Evolutionary conservation across 2,113 vertebrate genomes (phyloP).

Genomic region (Nannobrachium achirus): DNA sequence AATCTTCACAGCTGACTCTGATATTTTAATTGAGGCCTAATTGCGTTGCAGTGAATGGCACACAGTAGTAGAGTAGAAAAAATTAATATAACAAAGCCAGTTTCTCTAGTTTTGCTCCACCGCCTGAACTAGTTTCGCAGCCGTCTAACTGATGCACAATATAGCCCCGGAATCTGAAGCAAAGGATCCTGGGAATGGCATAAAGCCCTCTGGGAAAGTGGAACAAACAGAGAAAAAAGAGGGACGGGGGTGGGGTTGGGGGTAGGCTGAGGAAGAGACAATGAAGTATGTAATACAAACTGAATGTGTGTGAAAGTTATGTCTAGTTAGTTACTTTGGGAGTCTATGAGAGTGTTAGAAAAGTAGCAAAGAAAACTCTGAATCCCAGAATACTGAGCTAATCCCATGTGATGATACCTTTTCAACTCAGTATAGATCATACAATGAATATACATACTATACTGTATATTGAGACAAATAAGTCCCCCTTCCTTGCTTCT

Average conservation of each 20-base stretch:
- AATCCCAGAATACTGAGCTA: conserved; percentile 20
- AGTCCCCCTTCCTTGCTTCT: neutral
- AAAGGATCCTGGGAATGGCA: conserved; percentile 55
- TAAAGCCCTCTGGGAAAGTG: conserved; percentile 49
- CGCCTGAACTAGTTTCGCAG: conserved; percentile 46
- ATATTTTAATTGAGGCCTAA: conserved; percentile 14
- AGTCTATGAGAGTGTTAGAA: conserved; percentile 24
- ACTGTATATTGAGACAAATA: neutral
- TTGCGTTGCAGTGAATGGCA: conserved; percentile 8
- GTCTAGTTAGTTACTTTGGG: conserved; percentile 29
- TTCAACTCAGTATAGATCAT: conserved; percentile 4
- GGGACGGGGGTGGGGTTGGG: neutral
- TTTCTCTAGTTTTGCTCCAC: conserved; percentile 9
- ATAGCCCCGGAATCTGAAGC: conserved; percentile 44
- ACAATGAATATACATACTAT: conserved; percentile 42
- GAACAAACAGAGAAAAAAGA: conserved; percentile 38
- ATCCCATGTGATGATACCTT: conserved; percentile 19
- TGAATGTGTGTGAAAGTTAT: conserved; percentile 21
- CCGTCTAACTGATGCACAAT: conserved; percentile 30
- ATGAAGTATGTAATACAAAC: conserved; percentile 59
- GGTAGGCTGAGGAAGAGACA: conserved; percentile 33
- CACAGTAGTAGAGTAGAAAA: neutral
- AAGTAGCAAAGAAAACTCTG: conserved; percentile 22
- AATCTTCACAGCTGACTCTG: conserved; percentile 6
- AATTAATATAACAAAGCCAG: neutral